A percentile compares a stretch with the other conserved stretches of the same genome.
Evolutionary conservation across 2,797 vertebrate species (phyloP).

Genomic region (Leptodactylus fallax): DNA sequence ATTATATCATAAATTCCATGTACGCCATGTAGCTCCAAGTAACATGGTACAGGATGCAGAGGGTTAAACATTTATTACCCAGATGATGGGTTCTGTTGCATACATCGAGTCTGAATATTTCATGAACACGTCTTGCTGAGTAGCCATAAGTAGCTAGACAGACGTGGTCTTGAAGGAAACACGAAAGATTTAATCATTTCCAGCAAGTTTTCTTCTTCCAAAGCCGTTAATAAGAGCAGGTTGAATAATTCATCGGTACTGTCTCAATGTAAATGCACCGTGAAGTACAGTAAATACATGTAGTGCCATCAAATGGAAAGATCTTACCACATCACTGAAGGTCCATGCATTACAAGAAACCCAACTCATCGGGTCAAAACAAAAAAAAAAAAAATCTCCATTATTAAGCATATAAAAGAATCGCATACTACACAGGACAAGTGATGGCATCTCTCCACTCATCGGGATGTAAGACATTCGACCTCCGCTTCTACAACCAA

Average conservation of each 20-base stretch:
- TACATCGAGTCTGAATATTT: conserved; percentile 70
- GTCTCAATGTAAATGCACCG: conserved; percentile 52
- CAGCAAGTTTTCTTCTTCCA: conserved; percentile 31
- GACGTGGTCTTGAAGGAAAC: conserved; percentile 34
- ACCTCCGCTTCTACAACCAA: too few species aligned
- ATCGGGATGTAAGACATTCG: too few species aligned
- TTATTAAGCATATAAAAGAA: not conserved
- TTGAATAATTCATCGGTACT: conserved; percentile 56
- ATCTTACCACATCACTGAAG: not conserved
- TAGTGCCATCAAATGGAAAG: conserved; percentile 42
- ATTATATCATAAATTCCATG: not conserved
- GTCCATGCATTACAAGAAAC: not conserved
- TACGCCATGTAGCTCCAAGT: not conserved
- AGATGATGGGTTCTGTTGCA: conserved; percentile 69
- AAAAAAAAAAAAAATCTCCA: not conserved
- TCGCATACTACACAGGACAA: too few species aligned
- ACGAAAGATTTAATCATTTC: conserved; percentile 50
- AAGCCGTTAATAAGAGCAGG: conserved; percentile 44
- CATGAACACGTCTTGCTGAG: conserved; percentile 68
- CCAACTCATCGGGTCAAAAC: not conserved
- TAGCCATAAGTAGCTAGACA: conserved; percentile 65
- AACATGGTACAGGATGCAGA: conserved; percentile 51
- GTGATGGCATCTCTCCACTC: too few species aligned
- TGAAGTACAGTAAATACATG: conserved; percentile 51
- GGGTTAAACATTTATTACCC: conserved; percentile 72